phyloP scores from a whole-genome alignment of 1,140 invertebrate species.

The Drosophila seguyi region DNA sequence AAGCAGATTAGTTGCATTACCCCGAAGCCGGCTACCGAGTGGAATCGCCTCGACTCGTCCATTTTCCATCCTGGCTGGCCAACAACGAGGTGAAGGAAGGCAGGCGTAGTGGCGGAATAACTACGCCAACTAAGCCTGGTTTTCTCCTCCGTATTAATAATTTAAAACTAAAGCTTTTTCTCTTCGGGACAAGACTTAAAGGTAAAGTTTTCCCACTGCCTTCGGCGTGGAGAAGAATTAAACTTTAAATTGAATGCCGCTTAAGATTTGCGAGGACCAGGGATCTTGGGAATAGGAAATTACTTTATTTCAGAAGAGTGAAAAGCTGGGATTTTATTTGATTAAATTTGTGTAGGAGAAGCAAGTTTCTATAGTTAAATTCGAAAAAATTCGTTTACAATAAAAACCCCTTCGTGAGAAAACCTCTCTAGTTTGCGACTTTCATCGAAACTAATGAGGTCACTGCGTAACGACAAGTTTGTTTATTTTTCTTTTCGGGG shows the following conservation, averaged over 20 bases:
- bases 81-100: background rate
- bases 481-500: constrained; percentile 24
- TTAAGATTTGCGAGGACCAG: constrained; percentile 9
- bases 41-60: constrained; percentile 22
- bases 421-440: constrained; percentile 2
- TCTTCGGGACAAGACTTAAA: constrained; percentile 27
- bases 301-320: background rate
- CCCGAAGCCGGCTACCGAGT: constrained; percentile 27
- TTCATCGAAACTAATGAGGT: constrained; percentile 24
- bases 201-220: constrained; percentile 39
- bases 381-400: background rate
- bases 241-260: constrained; percentile 53
- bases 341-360: background rate
- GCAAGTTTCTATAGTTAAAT: background rate
- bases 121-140: constrained; percentile 19
- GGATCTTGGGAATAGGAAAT: background rate
- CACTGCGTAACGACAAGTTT: constrained; percentile 8
- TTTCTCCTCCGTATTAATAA: constrained; percentile 62
- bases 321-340: background rate
- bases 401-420: background rate
- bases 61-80: constrained; percentile 12
- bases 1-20: constrained; percentile 82
- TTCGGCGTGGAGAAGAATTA: constrained; percentile 15
- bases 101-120: background rate
- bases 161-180: constrained; percentile 52